Evolutionary conservation across 2,888 invertebrate species (phyloP).

Genomic region (Meloe dianella): DNA sequence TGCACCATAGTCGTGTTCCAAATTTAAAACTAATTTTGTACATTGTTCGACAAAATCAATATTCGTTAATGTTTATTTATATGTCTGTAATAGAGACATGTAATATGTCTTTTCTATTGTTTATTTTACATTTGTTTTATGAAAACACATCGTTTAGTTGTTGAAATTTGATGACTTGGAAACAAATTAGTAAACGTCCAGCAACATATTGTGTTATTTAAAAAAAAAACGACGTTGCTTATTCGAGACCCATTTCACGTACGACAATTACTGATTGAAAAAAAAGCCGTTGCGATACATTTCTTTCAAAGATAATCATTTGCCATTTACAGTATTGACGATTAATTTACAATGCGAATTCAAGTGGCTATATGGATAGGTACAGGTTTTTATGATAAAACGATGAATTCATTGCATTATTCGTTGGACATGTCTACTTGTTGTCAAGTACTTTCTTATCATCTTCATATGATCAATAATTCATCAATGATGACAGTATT

Average conservation of each 20-base stretch:
- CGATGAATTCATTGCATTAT: conserved; percentile 6
- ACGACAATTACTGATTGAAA: background rate
- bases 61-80: no score
- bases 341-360: background rate
- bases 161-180: background rate
- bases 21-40: no score
- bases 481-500: background rate
- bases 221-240: background rate
- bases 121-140: background rate
- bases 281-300: background rate
- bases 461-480: background rate
- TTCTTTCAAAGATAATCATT: background rate
- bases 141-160: background rate
- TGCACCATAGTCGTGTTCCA: no score
- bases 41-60: no score
- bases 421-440: background rate
- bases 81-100: background rate
- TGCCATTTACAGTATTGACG: background rate
- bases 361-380: background rate
- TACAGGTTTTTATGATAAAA: background rate
- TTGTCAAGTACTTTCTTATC: conserved; percentile 5
- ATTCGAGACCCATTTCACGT: conserved; percentile 4
- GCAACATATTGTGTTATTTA: background rate
- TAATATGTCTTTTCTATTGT: background rate
- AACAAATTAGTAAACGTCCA: background rate